phyloP scores from a whole-genome alignment of 2,888 invertebrate species.

The Standfussiana lucernea region DNA sequence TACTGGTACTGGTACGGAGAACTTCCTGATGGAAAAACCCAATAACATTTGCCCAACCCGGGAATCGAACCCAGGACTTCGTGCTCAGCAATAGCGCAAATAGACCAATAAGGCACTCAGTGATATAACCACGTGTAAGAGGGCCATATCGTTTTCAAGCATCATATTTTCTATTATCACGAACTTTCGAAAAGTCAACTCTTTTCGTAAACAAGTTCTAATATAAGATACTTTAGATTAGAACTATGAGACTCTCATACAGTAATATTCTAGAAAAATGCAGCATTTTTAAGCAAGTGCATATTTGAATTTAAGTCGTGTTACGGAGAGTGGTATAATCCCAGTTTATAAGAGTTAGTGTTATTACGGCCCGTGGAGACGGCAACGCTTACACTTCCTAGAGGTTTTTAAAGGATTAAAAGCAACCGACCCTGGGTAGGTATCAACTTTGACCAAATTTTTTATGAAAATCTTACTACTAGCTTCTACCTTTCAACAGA shows the following conservation, averaged over 20 bases:
- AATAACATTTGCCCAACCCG: too few species aligned
- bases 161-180: neutral
- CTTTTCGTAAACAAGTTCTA: constrained; percentile 14
- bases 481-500: constrained; percentile 24
- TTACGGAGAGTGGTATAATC: constrained; percentile 80
- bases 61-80: neutral
- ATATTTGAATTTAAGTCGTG: constrained; percentile 82
- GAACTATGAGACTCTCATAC: constrained; percentile 53
- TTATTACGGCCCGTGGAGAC: constrained; percentile 80
- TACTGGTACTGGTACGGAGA: neutral
- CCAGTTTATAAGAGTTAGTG: constrained; percentile 83
- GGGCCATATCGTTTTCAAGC: neutral
- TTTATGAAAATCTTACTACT: constrained; percentile 55
- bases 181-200: constrained; percentile 15
- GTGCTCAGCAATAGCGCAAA: neutral
- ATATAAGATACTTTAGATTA: constrained; percentile 44
- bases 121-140: neutral
- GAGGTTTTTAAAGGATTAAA: constrained; percentile 79
- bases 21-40: neutral
- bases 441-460: constrained; percentile 67
- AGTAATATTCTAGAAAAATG: constrained; percentile 69
- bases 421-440: constrained; percentile 71
- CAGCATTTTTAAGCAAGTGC: constrained; percentile 79
- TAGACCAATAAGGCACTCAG: neutral
- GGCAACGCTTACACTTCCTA: constrained; percentile 74